Percentiles rank a stretch among this genome's conserved stretches.
These are phyloP conservation scores for Hafferia zeledoni DNA, from an alignment of 2,797 vertebrate genomes.

Conservation along the genomic window DNA sequence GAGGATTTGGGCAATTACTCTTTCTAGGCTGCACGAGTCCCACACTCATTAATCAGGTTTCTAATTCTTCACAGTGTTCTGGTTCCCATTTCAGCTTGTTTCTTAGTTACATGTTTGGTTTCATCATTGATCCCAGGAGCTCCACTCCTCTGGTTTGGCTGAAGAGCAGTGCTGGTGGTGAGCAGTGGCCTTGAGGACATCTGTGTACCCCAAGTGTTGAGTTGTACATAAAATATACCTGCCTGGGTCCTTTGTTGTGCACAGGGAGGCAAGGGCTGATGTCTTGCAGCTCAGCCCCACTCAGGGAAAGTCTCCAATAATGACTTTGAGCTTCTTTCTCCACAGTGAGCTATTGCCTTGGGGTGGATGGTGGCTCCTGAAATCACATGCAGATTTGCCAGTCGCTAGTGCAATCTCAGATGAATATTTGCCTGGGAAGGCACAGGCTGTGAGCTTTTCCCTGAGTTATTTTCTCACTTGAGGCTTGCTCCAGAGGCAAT, in stretches of 20 bases:
- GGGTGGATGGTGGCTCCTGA: background rate
- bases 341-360: background rate
- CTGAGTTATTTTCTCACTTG: background rate
- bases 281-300: background rate
- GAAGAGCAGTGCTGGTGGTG: background rate
- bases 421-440: background rate
- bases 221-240: background rate
- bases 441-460: background rate
- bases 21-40: background rate
- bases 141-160: background rate
- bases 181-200: background rate
- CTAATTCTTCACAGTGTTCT: background rate
- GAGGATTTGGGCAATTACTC: background rate
- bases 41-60: background rate
- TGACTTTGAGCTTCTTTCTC: background rate
- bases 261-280: background rate
- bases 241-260: background rate
- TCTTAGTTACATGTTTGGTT: background rate
- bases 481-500: background rate
- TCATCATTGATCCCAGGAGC: background rate
- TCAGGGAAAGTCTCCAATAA: background rate
- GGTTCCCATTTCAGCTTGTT: background rate
- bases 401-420: background rate
- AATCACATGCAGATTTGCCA: background rate
- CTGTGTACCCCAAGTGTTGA: fast-evolving